Conservation (phyloP, 2,113 vertebrate genomes). For the Lathamus discolor region DNA sequence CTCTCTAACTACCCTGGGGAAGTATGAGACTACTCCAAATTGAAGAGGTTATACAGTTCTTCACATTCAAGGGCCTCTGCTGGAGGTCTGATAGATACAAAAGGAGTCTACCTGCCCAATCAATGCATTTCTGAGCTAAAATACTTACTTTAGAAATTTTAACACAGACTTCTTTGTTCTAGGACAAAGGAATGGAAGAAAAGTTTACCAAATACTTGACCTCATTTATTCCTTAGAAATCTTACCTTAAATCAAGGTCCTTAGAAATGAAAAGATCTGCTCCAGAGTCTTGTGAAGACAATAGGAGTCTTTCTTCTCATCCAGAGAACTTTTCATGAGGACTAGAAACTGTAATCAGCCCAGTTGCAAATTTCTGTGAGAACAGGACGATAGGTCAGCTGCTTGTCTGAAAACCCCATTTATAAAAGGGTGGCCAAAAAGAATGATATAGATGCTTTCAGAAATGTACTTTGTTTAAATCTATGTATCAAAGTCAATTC, state of each 20-base stretch:
- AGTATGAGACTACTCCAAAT: neutral
- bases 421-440: neutral
- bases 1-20: neutral
- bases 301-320: neutral
- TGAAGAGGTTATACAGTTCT: neutral
- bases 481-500: conserved; percentile 18
- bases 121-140: neutral
- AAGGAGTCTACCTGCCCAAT: neutral
- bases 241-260: neutral
- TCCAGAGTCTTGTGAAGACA: neutral
- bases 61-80: neutral
- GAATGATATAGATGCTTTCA: neutral
- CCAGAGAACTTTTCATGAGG: neutral
- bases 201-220: neutral
- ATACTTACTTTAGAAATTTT: neutral
- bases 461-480: conserved; percentile 22
- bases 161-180: neutral
- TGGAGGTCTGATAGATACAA: neutral
- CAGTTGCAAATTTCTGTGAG: neutral
- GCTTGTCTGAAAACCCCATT: neutral
- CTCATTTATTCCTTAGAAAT: neutral
- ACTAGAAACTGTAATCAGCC: neutral
- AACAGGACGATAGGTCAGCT: neutral
- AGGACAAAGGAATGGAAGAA: neutral
- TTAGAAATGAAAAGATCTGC: neutral